Evolutionary conservation across 2,888 invertebrate species (phyloP).

Genomic region (Acronicta aceris): DNA sequence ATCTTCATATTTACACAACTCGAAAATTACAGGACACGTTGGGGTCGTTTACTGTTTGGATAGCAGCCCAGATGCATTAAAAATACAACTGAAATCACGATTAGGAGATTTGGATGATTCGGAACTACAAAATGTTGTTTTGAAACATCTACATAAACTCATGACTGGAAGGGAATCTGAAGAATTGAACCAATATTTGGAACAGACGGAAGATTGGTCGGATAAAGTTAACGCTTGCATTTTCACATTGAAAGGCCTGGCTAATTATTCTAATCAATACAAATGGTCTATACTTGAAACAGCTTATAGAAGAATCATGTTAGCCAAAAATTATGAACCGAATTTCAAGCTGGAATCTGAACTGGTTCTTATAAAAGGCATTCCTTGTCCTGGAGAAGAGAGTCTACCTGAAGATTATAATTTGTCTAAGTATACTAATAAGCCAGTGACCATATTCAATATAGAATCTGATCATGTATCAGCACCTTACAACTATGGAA

Average conservation of each 20-base stretch:
- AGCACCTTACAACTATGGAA: slow-evolving; percentile 61
- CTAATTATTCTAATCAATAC: slow-evolving; percentile 62
- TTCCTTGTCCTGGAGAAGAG: slow-evolving; percentile 50
- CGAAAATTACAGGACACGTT: slow-evolving; percentile 63
- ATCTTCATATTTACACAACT: slow-evolving; percentile 41
- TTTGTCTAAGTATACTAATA: slow-evolving; percentile 64
- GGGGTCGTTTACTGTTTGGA: slow-evolving; percentile 72
- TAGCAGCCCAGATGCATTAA: slow-evolving; percentile 71
- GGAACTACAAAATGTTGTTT: slow-evolving; percentile 60
- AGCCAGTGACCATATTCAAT: slow-evolving; percentile 63
- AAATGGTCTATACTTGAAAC: slow-evolving; percentile 58
- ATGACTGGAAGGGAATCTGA: slow-evolving; percentile 52
- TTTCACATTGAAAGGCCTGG: slow-evolving; percentile 43
- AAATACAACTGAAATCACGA: slow-evolving; percentile 61
- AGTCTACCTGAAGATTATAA: slow-evolving; percentile 65
- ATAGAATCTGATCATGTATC: slow-evolving; percentile 61
- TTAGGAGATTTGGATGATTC: slow-evolving; percentile 59
- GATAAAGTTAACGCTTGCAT: slow-evolving; percentile 60
- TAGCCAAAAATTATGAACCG: slow-evolving; percentile 65
- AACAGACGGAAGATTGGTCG: slow-evolving; percentile 52
- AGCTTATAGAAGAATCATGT: slow-evolving; percentile 60
- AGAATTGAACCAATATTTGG: slow-evolving; percentile 50
- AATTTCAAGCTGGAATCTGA: slow-evolving; percentile 65
- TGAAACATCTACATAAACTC: slow-evolving; percentile 60
- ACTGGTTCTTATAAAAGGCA: slow-evolving; percentile 67